A percentile compares a stretch with the other conserved stretches of the same genome.
phyloP scores from a whole-genome alignment of 2,113 vertebrate genomes.

The Hypocryptadius cinnamomeus region DNA sequence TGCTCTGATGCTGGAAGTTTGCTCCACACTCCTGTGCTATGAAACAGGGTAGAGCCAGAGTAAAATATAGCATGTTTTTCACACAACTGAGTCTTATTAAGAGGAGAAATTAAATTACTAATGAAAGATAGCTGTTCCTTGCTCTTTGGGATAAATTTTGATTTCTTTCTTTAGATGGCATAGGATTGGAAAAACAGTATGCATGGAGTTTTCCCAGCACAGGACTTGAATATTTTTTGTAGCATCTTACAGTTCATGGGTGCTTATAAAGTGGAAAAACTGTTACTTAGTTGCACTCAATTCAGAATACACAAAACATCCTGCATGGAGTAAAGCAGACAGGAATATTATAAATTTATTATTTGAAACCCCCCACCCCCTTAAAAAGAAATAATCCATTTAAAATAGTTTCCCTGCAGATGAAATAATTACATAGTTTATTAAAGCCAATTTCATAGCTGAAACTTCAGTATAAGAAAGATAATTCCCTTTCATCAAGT shows the following conservation, averaged over 20 bases:
- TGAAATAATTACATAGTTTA: slow-evolving; percentile 21
- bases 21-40: accelerated
- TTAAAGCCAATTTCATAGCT: slow-evolving; percentile 18
- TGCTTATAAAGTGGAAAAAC: not conserved
- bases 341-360: slow-evolving; percentile 1
- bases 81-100: slow-evolving; percentile 18
- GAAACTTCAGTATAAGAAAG: slow-evolving; percentile 17
- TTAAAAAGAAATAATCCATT: slow-evolving; percentile 1
- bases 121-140: slow-evolving; percentile 20
- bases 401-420: slow-evolving; percentile 22
- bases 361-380: not conserved
- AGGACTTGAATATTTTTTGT: not conserved
- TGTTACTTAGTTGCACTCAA: slow-evolving; percentile 7
- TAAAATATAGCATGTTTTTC: slow-evolving; percentile 9
- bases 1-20: not conserved
- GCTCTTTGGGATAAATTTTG: not conserved
- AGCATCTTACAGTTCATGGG: not conserved
- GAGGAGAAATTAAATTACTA: slow-evolving; percentile 31
- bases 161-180: not conserved
- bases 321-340: not conserved
- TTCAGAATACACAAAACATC: slow-evolving; percentile 18
- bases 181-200: not conserved
- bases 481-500: not conserved
- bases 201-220: not conserved
- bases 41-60: not conserved